These are phyloP conservation scores for Pilophorus perplexus DNA, from an alignment of 2,888 invertebrate genomes.

Conservation along the genomic window DNA sequence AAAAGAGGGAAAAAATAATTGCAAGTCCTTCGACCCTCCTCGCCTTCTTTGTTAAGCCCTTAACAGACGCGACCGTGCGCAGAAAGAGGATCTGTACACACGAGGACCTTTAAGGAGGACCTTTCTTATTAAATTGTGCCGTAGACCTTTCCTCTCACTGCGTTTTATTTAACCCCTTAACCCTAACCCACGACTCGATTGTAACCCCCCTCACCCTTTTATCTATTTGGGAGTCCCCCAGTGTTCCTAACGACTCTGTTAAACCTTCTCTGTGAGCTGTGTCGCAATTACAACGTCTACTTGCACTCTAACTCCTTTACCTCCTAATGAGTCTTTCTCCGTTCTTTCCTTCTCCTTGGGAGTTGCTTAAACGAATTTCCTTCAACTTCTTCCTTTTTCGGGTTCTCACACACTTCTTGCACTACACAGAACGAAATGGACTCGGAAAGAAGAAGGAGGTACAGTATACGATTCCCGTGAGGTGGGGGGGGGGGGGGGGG, in stretches of 20 bases:
- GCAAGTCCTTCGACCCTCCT: background rate
- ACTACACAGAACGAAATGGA: background rate
- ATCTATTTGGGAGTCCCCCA: slow-evolving; percentile 6
- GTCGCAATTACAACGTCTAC: slow-evolving; percentile 29
- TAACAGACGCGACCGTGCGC: slow-evolving; percentile 20
- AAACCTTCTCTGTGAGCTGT: slow-evolving; percentile 14
- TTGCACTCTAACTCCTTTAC: slow-evolving; percentile 16
- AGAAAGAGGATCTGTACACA: slow-evolving; percentile 24
- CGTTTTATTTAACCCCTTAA: slow-evolving; percentile 26
- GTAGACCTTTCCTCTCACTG: background rate
- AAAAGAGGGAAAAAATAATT: slow-evolving; percentile 1
- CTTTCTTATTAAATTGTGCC: slow-evolving; percentile 30
- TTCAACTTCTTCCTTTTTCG: slow-evolving; percentile 1
- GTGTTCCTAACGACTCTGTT: slow-evolving; percentile 12
- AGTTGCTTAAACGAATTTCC: slow-evolving; percentile 16
- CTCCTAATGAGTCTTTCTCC: slow-evolving; percentile 19
- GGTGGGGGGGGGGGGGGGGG: too few relatives aligned
- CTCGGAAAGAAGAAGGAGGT: too few relatives aligned
- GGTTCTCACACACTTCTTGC: background rate
- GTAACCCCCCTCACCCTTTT: background rate
- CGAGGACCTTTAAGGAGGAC: slow-evolving; percentile 22
- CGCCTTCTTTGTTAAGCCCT: slow-evolving; percentile 19
- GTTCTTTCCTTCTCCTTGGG: background rate
- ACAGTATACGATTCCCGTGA: too few relatives aligned
- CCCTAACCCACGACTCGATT: slow-evolving; percentile 21